Conservation (phyloP, 2,797 vertebrate genomes). For the Peromyscus melanophrys region DNA sequence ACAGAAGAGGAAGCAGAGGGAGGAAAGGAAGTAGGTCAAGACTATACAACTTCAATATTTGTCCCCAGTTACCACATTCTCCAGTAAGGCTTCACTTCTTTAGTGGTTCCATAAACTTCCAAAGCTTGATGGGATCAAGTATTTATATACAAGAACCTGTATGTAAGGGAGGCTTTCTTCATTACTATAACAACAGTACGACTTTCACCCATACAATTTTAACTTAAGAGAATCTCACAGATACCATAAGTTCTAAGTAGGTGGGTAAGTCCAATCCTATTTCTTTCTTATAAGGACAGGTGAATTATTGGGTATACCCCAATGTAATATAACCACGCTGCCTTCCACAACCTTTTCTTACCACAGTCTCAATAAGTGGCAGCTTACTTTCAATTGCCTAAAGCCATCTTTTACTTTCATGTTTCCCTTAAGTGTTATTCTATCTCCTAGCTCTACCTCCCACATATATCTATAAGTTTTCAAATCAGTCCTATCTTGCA, state of each 20-base stretch:
- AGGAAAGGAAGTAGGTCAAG: too few relatives aligned
- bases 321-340: neutral
- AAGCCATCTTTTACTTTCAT: neutral
- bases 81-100: neutral
- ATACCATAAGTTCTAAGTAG: neutral
- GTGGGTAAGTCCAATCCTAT: neutral
- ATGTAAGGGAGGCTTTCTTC: neutral
- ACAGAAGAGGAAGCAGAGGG: too few relatives aligned
- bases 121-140: accelerated
- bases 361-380: neutral
- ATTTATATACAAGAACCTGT: neutral
- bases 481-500: neutral
- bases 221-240: neutral
- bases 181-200: neutral
- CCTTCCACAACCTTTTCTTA: neutral
- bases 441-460: neutral
- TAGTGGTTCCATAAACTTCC: neutral
- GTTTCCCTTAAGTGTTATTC: neutral
- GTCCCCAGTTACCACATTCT: too few relatives aligned
- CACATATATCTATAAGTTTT: neutral
- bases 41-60: neutral
- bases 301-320: neutral
- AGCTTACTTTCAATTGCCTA: neutral
- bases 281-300: neutral
- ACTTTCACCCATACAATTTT: neutral